Evolutionary conservation across 2,888 invertebrate species (phyloP), one percentile per base, ranked within the genome.

Genomic region (Synergus umbraculus): DNA sequence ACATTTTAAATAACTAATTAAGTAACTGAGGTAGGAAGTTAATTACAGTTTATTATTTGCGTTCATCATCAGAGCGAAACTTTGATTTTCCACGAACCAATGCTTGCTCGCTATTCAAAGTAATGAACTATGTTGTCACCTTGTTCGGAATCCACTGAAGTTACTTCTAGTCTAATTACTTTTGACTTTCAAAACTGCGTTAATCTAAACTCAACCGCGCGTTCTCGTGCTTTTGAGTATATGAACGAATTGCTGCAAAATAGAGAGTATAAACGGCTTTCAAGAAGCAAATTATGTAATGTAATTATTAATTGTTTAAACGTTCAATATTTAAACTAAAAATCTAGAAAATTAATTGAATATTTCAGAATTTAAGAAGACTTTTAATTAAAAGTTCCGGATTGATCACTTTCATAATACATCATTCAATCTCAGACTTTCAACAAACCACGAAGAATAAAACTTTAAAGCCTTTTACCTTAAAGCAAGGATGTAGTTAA

Each of bases 1-100:
- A 76, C 67, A 78, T 78, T 10, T 46, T 22, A 22, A 67, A 67
- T 22, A 67, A 67, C 37, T 37, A 37, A 37, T 37, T 5, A 37
- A 44, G 43, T 44, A 44, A 10, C 44, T 54, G 8, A 54, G n/a
- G n/a, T n/a, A 54, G 54, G n/a, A 54, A 54, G n/a, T 54, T 54
- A 54, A 54, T 54, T 54, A 54, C n/a, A 18, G 18, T 54, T 29
- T 29, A 29, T 29, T 29, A 29, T 29, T 54, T n/a, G n/a, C 54
- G n/a, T 5, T 4, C 5, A 29, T 29, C 54, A 54, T 54, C 54
- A 54, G 54, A 54, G 54, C 54, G n/a, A 54, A 44, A 54, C 1
- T 54, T 54, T 18, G n/a, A n/a, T 54, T 54, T n/a, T 18, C 54
- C 2, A n/a, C 8, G 9, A n/a, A n/a, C n/a, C n/a, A 54, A 54